A percentile compares a stretch with the other conserved stretches of the same genome.
phyloP scores from a whole-genome alignment of 2,113 vertebrate genomes.

The Pelobates fuscus region DNA sequence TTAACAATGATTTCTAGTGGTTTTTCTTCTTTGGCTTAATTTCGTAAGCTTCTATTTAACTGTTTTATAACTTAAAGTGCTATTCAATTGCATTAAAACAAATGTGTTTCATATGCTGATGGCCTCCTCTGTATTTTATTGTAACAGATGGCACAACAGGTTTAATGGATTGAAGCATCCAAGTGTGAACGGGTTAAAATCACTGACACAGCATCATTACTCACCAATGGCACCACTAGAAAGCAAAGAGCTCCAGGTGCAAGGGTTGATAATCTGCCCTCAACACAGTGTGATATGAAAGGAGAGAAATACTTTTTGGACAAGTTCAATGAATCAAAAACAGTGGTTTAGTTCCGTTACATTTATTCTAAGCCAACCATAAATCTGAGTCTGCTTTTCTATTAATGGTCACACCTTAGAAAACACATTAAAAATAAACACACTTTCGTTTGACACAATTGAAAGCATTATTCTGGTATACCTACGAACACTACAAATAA shows the following conservation, averaged over 20 bases:
- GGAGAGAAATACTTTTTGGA: not conserved
- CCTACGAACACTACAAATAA: too few species aligned
- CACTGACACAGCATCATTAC: conserved; percentile 10
- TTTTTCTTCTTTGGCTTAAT: not conserved
- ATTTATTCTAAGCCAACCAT: not conserved
- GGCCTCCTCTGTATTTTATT: conserved; percentile 1
- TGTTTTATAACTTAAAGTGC: too few species aligned
- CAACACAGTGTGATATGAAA: conserved; percentile 3
- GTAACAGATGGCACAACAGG: conserved; percentile 20
- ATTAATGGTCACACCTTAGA: not conserved
- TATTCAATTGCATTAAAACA: conserved; percentile 1
- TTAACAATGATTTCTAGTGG: conserved; percentile 6
- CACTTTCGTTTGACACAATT: not conserved
- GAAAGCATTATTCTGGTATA: not conserved
- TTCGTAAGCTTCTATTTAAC: conserved; percentile 2
- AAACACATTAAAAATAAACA: not conserved
- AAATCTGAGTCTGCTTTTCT: not conserved
- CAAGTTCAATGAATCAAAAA: conserved; percentile 13
- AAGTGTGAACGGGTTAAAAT: conserved; percentile 32
- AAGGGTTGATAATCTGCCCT: not conserved
- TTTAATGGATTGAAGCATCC: conserved; percentile 10
- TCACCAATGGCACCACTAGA: conserved; percentile 14
- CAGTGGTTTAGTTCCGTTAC: not conserved
- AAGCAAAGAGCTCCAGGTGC: conserved; percentile 32
- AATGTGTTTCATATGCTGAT: conserved; percentile 26